phyloP scores from a whole-genome alignment of 2,888 invertebrate species.

The Chrysolina haemoptera region DNA sequence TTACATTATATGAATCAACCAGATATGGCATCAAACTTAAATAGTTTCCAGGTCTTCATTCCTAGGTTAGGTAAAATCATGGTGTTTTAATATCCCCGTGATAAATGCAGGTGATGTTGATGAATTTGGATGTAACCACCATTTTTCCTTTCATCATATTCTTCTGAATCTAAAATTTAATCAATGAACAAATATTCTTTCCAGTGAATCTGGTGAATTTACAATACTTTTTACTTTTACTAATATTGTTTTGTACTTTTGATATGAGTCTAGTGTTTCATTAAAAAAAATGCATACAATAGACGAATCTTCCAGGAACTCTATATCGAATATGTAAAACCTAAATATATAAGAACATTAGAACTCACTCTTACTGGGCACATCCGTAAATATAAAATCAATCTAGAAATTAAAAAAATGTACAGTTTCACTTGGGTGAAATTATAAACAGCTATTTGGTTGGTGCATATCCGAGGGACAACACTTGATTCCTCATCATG shows the following conservation, averaged over 20 bases:
- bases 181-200: not conserved
- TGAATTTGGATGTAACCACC: too few species aligned
- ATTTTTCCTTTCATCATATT: too few species aligned
- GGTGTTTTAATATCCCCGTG: too few species aligned
- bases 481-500: conserved; percentile 66
- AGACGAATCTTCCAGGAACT: not conserved
- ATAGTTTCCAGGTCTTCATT: too few species aligned
- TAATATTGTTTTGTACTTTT: not conserved
- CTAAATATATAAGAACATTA: not conserved
- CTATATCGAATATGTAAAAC: not conserved
- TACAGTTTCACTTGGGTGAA: conserved; percentile 14
- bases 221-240: not conserved
- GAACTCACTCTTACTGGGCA: not conserved
- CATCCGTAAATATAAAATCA: conserved; percentile 8
- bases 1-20: too few species aligned
- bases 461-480: conserved; percentile 65
- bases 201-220: not conserved
- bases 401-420: conserved; percentile 17
- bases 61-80: too few species aligned
- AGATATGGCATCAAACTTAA: too few species aligned
- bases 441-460: conserved; percentile 5
- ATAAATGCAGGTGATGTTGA: too few species aligned
- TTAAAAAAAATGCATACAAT: not conserved
- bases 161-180: too few species aligned
- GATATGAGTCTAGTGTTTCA: not conserved